Percentiles rank a stretch among this genome's conserved stretches.
Conservation (phyloP, 2,797 vertebrate genomes). For the Sebastes vulpes region DNA sequence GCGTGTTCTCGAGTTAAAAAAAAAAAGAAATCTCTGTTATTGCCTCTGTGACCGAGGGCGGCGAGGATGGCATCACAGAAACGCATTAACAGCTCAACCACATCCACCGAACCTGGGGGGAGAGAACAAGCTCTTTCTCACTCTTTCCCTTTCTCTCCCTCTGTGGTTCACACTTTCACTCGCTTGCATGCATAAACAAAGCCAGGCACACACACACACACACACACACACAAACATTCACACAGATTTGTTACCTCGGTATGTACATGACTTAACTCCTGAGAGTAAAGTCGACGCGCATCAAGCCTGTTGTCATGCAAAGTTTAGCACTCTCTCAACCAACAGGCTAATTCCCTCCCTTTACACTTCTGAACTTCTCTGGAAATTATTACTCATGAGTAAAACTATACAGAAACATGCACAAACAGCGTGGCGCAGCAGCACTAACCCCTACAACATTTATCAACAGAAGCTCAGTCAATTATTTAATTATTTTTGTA, state of each 20-base stretch:
- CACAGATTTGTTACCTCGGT: conserved; percentile 64
- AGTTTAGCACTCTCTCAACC: conserved; percentile 52
- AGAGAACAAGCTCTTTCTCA: conserved; percentile 66
- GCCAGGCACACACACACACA: background rate
- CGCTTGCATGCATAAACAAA: conserved; percentile 57
- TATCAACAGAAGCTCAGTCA: conserved; percentile 49
- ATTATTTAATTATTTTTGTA: conserved; percentile 20
- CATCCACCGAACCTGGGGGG: conserved; percentile 50
- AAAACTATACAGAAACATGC: conserved; percentile 70
- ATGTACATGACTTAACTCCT: conserved; percentile 73
- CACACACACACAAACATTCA: background rate
- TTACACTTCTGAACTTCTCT: conserved; percentile 69
- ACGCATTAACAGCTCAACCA: conserved; percentile 71
- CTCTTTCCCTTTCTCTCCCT: conserved; percentile 64
- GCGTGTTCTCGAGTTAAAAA: conserved; percentile 56
- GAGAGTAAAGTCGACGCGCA: conserved; percentile 39
- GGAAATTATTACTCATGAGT: conserved; percentile 72
- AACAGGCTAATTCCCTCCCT: conserved; percentile 54
- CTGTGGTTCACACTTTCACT: conserved; percentile 64
- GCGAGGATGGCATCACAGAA: conserved; percentile 75
- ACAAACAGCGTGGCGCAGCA: conserved; percentile 54
- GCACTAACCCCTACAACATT: conserved; percentile 55
- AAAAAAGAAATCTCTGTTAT: conserved; percentile 47
- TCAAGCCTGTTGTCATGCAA: conserved; percentile 59
- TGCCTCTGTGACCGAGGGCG: conserved; percentile 65